Evolutionary conservation across 37 sponge, comb jelly and placozoan genomes (phyloP), one percentile per base, ranked within the genome.

Genomic region (Chondrosia reniformis): DNA sequence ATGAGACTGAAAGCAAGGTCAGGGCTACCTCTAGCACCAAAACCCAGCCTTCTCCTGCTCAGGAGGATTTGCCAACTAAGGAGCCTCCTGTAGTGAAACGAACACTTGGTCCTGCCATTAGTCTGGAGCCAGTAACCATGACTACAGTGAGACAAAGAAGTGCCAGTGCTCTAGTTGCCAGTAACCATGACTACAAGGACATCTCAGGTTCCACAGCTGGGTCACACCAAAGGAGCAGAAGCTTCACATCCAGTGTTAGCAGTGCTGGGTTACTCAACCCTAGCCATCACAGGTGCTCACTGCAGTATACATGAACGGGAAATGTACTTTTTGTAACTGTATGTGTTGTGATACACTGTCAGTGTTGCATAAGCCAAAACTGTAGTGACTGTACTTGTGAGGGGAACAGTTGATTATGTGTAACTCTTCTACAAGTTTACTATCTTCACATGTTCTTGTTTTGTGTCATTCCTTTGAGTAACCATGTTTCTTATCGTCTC

Each of bases 181-280:
- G 36, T n/a, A n/a, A n/a, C n/a, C n/a, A n/a, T 7, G 72, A 9
- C 24, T 21, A 40, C 1, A 40, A 44, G 4, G 37, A 34, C 22
- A 17, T 10, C 25, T 34, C n/a, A 4, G 38, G 8, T 2, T 25
- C 41, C 43, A 9, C 22, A 36, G 8, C 72, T 1, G 41, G 72
- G 15, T 0, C 4, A 7, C 72, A 69, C 43, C 72, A 8, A 40
- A 41, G 72, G 8, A 69, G 72, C 24, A 69, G 39, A 44, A 69
- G 72, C 36, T 69, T 69, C 42, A 69, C 72, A 25, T 69, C 72
- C 2, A 69, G 72, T 40, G 72, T 41, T 10, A 69, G 72, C 9
- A 69, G 72, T 69, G 36, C 42, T 15, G 72, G 37, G 6, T 25
- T 39, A 13, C 22, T 69, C 72, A 3, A 36, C 72, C 43, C 24